A percentile compares a stretch with the other conserved stretches of the same genome.
phyloP scores from a whole-genome alignment of 2,888 invertebrate genomes.

The Zhuqinia jingwanae region DNA sequence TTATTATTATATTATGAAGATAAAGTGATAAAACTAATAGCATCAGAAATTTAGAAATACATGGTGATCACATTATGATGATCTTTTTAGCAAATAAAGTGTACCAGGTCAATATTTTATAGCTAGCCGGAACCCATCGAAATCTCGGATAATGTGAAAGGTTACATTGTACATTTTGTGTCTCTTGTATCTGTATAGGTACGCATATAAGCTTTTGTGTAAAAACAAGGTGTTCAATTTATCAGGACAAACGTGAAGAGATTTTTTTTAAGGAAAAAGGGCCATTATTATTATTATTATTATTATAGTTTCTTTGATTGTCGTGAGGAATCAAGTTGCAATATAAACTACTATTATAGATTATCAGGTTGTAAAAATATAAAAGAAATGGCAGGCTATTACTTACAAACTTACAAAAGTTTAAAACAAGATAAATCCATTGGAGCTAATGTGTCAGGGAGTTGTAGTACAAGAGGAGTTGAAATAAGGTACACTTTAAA shows the following conservation, averaged over 20 bases:
- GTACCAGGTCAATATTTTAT: conserved; percentile 64
- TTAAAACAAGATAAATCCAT: neutral
- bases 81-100: conserved; percentile 49
- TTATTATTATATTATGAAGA: neutral
- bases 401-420: neutral
- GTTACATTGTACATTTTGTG: no score
- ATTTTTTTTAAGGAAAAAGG: conserved; percentile 31
- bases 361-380: neutral
- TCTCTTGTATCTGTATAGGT: conserved; percentile 11
- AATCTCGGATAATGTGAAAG: conserved; percentile 40
- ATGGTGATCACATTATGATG: no score
- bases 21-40: conserved; percentile 31
- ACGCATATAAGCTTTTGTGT: conserved; percentile 30
- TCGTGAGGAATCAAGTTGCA: conserved; percentile 35
- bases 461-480: neutral
- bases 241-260: conserved; percentile 16
- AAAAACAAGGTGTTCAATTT: conserved; percentile 1
- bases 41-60: conserved; percentile 19
- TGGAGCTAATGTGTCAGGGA: neutral
- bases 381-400: conserved; percentile 14
- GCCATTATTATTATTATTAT: no score
- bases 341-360: neutral
- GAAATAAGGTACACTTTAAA: neutral
- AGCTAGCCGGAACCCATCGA: conserved; percentile 30
- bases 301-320: conserved; percentile 16